phyloP scores from a whole-genome alignment of 2,113 vertebrate genomes.

The Dolichallabes microphthalmus region DNA sequence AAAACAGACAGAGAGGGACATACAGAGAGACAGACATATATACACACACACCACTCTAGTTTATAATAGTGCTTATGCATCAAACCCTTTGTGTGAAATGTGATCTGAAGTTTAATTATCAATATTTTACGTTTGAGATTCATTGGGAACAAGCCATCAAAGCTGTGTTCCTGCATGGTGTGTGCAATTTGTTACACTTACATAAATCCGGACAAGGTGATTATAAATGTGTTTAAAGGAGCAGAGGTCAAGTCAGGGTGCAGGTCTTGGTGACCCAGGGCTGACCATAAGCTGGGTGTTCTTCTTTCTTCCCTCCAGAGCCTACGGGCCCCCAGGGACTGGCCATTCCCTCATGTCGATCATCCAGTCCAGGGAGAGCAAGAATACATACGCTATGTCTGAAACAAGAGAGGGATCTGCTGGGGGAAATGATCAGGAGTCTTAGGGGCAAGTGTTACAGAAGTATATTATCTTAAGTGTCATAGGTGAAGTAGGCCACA shows the following conservation, averaged over 20 bases:
- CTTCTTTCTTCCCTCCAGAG: slow-evolving; percentile 57
- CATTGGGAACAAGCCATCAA: slow-evolving; percentile 25
- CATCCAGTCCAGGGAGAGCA: slow-evolving; percentile 50
- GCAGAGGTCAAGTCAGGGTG: slow-evolving; percentile 55
- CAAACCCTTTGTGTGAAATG: slow-evolving; percentile 10
- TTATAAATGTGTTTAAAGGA: slow-evolving; percentile 50
- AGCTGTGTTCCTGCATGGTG: slow-evolving; percentile 20
- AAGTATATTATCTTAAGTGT: slow-evolving; percentile 35
- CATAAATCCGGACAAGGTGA: slow-evolving; percentile 54
- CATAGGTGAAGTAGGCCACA: slow-evolving; percentile 1
- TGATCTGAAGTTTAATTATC: slow-evolving; percentile 8
- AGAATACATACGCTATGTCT: slow-evolving; percentile 41
- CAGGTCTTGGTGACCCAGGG: slow-evolving; percentile 55
- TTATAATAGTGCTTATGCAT: neutral
- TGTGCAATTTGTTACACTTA: slow-evolving; percentile 53
- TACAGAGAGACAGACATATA: slow-evolving; percentile 19
- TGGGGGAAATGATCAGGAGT: slow-evolving; percentile 2
- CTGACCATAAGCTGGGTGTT: slow-evolving; percentile 43
- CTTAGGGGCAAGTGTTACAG: slow-evolving; percentile 32
- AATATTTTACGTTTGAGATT: slow-evolving; percentile 21
- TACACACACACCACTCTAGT: neutral
- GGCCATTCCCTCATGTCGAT: slow-evolving; percentile 65
- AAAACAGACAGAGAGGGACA: slow-evolving; percentile 30
- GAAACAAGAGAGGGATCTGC: slow-evolving; percentile 45
- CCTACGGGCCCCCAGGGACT: slow-evolving; percentile 55